Base-by-base conservation (phyloP, 2,797 vertebrate species). In the Ptychobarbus kaznakovi region DNA sequence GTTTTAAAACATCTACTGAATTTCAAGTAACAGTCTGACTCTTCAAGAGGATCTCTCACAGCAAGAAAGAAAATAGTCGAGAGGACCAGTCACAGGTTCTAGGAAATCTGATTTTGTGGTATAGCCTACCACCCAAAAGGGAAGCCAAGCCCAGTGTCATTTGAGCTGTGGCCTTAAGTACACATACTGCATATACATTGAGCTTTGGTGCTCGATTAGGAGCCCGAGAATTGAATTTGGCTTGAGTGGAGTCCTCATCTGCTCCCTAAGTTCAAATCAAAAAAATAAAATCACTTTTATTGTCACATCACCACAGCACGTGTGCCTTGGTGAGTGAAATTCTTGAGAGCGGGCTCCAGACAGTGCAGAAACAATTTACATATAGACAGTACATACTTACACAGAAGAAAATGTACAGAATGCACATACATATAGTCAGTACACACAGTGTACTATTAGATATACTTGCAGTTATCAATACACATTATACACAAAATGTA, bases 1-100 rank as follows among this genome's bases (percentile, higher is more conserved):
- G 51, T 69, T 79, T 84, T 70, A 78, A 77, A 84, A 78, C 63
- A 70, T 56, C 75, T 18, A 28, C 75, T 72, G 75, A 79, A 85
- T 85, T 72, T 46, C 28, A 84, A 78, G 40, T 38, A 72, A 56
- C 38, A 68, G 58, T 80, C 42, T 32, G 20, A 51, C 28, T 66
- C 40, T 46, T 79, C 38, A 65, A 79, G 77, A 65, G n/a, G 58
- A 46, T 46, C n/a, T 80, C 56, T 20, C 13, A 44, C 8, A 44
- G 20, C 38, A 28, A 7, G 35, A 42, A 81, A 16, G 65, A 35
- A 80, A 38, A 80, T 51, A 49, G 18, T n/a, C 7, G 6, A 4
- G 35, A 10, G 2, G 1, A n/a, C n/a, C 6, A 61, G 35, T 40
- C 35, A 25, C 3, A 58, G 18, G 32, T 38, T n/a, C 6, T 76